phyloP scores from a whole-genome alignment of 2,797 vertebrate species.

The Phoeniculus purpureus region DNA sequence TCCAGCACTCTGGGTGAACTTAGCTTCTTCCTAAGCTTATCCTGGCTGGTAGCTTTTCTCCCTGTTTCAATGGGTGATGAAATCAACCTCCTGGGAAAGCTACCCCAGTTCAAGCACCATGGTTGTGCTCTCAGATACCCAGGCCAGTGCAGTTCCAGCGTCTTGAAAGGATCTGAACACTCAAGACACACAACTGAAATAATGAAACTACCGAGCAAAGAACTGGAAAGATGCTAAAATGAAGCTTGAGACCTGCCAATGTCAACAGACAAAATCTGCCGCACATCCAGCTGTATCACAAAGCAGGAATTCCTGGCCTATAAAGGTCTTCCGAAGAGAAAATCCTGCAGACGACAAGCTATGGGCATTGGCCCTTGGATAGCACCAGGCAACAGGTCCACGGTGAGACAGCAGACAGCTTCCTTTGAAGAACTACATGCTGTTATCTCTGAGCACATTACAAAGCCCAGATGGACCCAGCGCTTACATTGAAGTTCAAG shows the following conservation, averaged over 20 bases:
- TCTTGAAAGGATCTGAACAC: neutral
- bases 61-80: neutral
- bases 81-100: neutral
- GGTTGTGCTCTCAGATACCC: neutral
- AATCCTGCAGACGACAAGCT: neutral
- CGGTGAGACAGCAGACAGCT: neutral
- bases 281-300: neutral
- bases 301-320: neutral
- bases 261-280: neutral
- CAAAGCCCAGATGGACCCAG: neutral
- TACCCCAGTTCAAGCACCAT: neutral
- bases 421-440: neutral
- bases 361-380: neutral
- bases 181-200: neutral
- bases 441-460: neutral
- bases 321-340: neutral
- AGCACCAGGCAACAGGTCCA: neutral
- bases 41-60: neutral
- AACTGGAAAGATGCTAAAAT: neutral
- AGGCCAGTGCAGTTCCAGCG: neutral
- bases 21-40: neutral
- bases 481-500: neutral
- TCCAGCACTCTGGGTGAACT: neutral
- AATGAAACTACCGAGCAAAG: neutral
- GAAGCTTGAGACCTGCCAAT: neutral